A percentile compares a stretch with the other conserved stretches of the same genome.
phyloP scores from a whole-genome alignment of 2,888 invertebrate genomes.

The Andrena marginata region DNA sequence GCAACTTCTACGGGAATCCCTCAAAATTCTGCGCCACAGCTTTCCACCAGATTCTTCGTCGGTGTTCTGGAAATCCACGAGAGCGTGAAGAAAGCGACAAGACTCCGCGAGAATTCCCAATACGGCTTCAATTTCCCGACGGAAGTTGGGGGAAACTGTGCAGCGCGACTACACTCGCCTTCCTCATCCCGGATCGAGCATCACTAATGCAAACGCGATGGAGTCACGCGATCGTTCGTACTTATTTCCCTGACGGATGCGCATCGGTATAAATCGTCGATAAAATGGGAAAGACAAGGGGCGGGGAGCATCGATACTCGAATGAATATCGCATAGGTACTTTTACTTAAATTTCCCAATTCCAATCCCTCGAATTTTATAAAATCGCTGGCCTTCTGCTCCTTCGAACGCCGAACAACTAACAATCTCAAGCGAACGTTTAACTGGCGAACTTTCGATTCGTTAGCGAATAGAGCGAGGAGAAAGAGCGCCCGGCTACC shows the following conservation, averaged over 20 bases:
- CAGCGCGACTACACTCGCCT: constrained; percentile 26
- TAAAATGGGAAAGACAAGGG: background rate
- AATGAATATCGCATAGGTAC: too few relatives aligned
- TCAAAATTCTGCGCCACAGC: background rate
- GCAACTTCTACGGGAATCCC: too few relatives aligned
- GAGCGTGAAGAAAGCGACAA: background rate
- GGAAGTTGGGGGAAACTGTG: constrained; percentile 19
- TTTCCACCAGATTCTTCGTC: background rate
- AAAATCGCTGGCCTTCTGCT: background rate
- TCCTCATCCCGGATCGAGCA: constrained; percentile 23
- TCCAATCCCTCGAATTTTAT: too few relatives aligned
- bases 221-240: constrained; percentile 33
- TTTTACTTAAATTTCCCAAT: too few relatives aligned
- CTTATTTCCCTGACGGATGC: constrained; percentile 5
- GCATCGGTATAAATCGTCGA: constrained; percentile 17
- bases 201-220: constrained; percentile 48
- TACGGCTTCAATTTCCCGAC: constrained; percentile 15
- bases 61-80: background rate
- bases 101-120: background rate
- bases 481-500: constrained; percentile 6
- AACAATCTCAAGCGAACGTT: background rate
- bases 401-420: background rate
- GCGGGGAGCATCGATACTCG: too few relatives aligned
- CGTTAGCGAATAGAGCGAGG: background rate
- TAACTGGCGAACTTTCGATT: constrained; percentile 4